These are phyloP conservation scores for Deilephila elpenor DNA, from an alignment of 2,888 invertebrate genomes.

Conservation along the genomic window DNA sequence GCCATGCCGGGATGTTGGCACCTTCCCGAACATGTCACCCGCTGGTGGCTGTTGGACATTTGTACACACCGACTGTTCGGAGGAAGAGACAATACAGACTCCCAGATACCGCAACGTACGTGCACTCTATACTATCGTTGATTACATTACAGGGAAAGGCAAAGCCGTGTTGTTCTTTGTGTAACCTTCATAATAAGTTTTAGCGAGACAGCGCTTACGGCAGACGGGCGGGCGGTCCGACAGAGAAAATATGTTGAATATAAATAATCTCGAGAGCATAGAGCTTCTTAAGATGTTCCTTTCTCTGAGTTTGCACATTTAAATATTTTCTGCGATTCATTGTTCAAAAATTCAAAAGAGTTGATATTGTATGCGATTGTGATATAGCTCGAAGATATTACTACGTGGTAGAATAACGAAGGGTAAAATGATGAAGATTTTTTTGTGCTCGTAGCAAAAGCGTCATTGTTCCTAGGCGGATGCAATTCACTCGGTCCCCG, in stretches of 20 bases:
- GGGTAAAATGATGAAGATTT: conserved; percentile 72
- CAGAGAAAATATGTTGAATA: conserved; percentile 1
- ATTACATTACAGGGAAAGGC: not conserved
- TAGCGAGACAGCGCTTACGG: conserved; percentile 3
- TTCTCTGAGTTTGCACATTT: conserved; percentile 14
- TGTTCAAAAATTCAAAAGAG: conserved; percentile 27
- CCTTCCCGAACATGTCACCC: conserved; percentile 84
- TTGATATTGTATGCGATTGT: conserved; percentile 19
- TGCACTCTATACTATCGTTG: conserved; percentile 36
- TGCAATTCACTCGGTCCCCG: conserved; percentile 81
- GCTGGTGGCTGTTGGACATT: conserved; percentile 87
- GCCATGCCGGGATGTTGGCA: conserved; percentile 81
- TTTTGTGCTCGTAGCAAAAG: conserved; percentile 71
- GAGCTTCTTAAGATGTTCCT: conserved; percentile 18
- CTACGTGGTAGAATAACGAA: conserved; percentile 59
- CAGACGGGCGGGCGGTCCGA: conserved; percentile 15
- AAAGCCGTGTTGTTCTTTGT: not conserved
- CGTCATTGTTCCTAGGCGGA: conserved; percentile 81
- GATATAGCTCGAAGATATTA: conserved; percentile 45
- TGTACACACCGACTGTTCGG: conserved; percentile 84
- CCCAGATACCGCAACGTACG: conserved; percentile 79
- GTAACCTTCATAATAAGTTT: not conserved
- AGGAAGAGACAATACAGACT: conserved; percentile 70
- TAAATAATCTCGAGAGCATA: not conserved
- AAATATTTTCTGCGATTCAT: conserved; percentile 10